Evolutionary conservation across 1,140 invertebrate species (phyloP).

Genomic region (Aricia agestis): DNA sequence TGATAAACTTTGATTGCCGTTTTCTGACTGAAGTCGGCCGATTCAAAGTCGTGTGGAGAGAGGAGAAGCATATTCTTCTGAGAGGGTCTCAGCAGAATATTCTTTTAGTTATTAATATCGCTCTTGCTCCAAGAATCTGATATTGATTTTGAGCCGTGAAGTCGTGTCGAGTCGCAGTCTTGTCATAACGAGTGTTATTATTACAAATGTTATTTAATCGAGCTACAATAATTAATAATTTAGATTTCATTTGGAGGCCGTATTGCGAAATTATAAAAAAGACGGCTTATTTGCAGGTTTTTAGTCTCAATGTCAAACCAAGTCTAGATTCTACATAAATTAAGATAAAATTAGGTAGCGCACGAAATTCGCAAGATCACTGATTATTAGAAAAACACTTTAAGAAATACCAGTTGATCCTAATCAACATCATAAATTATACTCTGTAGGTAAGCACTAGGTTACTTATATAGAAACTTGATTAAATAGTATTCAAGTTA

Average conservation of each 20-base stretch:
- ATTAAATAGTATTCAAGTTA: background rate
- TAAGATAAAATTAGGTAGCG: background rate
- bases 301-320: background rate
- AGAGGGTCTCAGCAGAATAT: too few species aligned
- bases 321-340: background rate
- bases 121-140: too few species aligned
- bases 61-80: too few species aligned
- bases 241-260: background rate
- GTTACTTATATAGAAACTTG: background rate
- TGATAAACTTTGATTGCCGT: too few species aligned
- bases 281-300: background rate
- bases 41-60: too few species aligned
- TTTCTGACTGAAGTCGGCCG: too few species aligned
- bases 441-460: background rate
- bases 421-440: background rate
- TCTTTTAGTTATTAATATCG: too few species aligned
- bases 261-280: background rate
- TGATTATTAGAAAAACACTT: background rate
- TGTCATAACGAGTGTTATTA: background rate
- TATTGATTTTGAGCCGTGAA: too few species aligned
- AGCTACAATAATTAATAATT: background rate
- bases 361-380: background rate
- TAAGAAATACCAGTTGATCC: background rate
- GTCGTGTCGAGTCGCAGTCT: too few species aligned
- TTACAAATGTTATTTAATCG: background rate